Conservation (phyloP, 2,113 vertebrate species). For the Epinephelus lanceolatus region DNA sequence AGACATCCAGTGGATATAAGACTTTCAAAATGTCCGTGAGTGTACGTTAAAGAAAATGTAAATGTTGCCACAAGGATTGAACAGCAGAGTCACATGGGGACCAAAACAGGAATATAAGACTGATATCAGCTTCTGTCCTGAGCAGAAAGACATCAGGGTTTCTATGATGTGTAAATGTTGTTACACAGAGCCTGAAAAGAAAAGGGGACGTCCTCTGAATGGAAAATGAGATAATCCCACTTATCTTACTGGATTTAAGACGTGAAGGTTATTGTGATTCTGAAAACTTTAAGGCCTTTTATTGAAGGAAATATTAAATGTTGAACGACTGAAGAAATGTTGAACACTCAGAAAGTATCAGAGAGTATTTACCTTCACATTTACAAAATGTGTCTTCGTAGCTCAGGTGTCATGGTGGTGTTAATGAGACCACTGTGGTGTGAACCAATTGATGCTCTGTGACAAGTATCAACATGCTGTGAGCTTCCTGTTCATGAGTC, state of each 20-base stretch:
- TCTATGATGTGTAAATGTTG: background rate
- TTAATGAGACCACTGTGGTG: background rate
- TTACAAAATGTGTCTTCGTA: too few species aligned
- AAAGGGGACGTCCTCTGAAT: too few species aligned
- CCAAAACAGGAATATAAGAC: background rate
- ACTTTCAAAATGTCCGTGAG: background rate
- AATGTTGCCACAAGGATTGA: background rate
- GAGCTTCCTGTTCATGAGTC: slow-evolving; percentile 32
- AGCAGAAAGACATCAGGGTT: background rate
- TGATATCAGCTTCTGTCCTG: too few species aligned
- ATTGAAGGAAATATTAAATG: too few species aligned
- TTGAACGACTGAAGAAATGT: background rate
- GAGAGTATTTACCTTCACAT: too few species aligned
- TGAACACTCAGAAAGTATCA: too few species aligned
- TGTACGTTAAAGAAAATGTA: background rate
- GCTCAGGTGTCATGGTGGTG: too few species aligned
- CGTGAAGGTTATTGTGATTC: background rate
- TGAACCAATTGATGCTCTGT: background rate
- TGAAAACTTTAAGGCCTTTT: too few species aligned
- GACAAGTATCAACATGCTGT: background rate
- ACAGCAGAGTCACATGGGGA: background rate
- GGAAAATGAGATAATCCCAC: too few species aligned
- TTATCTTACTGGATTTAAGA: too few species aligned
- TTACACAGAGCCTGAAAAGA: background rate
- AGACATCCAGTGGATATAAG: background rate